These are phyloP conservation scores for Drosophila kuntzei DNA, from an alignment of 2,888 invertebrate genomes.

Conservation along the genomic window DNA sequence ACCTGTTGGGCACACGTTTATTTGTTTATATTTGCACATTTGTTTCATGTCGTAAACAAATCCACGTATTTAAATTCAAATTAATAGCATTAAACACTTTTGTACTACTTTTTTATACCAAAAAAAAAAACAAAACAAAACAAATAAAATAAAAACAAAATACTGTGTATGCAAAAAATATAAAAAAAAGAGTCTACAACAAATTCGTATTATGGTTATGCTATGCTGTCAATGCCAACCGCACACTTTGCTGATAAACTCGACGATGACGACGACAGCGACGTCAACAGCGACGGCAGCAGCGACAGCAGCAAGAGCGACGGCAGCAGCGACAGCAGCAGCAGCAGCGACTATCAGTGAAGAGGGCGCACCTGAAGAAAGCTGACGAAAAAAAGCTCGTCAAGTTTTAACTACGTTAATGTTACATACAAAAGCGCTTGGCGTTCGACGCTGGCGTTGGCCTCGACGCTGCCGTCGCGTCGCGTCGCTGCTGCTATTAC, in stretches of 20 bases:
- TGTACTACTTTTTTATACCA: conserved; percentile 77
- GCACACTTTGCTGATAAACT: conserved; percentile 60
- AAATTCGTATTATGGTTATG: conserved; percentile 54
- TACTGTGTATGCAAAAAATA: conserved; percentile 67
- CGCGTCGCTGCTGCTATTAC: conserved; percentile 23
- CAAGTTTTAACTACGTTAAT: conserved; percentile 69
- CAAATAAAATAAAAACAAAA: conserved; percentile 32
- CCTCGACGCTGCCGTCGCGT: conserved; percentile 36
- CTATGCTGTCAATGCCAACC: conserved; percentile 67
- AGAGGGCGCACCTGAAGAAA: conserved; percentile 65
- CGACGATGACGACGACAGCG: conserved; percentile 13
- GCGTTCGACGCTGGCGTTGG: conserved; percentile 25
- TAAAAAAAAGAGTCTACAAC: conserved; percentile 28
- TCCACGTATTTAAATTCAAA: conserved; percentile 69
- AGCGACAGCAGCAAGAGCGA: background rate
- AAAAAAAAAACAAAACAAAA: conserved; percentile 41
- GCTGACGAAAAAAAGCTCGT: conserved; percentile 66
- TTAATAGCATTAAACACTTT: conserved; percentile 67
- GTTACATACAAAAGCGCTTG: conserved; percentile 47
- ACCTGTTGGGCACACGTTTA: conserved; percentile 66
- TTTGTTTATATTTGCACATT: conserved; percentile 74
- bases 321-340: conserved; percentile 2
- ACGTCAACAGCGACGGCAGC: conserved; percentile 13
- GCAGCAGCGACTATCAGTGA: conserved; percentile 49
- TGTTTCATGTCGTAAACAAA: conserved; percentile 74